Evolutionary conservation across 2,888 invertebrate species (phyloP).

Genomic region (Patella depressa): DNA sequence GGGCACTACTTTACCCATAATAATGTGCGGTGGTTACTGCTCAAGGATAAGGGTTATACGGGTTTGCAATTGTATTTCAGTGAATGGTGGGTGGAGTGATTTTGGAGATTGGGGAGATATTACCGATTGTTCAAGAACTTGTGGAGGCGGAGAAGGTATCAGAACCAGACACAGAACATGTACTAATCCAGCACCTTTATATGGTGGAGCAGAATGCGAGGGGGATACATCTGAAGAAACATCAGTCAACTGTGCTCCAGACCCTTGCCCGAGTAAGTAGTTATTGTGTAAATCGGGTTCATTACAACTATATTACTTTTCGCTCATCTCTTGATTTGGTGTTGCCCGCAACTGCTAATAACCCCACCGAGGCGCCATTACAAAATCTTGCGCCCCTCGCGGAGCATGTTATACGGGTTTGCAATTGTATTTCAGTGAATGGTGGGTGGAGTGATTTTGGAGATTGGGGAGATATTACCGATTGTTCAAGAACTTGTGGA

Average conservation of each 20-base stretch:
- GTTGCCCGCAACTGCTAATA: no score
- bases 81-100: constrained; percentile 31
- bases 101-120: constrained; percentile 16
- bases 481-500: constrained; percentile 28
- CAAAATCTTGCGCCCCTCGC: no score
- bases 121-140: constrained; percentile 23
- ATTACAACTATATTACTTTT: no score
- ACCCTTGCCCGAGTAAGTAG: constrained; percentile 30
- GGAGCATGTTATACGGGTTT: no score
- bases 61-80: constrained; percentile 2
- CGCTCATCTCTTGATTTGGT: no score
- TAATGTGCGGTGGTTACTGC: no score
- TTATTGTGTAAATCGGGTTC: no score
- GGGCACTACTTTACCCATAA: no score
- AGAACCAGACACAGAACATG: constrained; percentile 22
- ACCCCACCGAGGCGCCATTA: no score
- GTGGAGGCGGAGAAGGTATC: constrained; percentile 24
- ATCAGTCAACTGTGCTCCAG: constrained; percentile 18
- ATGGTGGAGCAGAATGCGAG: constrained; percentile 24
- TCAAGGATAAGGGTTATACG: no score
- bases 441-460: constrained; percentile 28
- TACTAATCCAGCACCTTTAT: constrained; percentile 27
- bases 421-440: constrained; percentile 22
- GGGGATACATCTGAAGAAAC: constrained; percentile 15
- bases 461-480: constrained; percentile 13